A percentile compares a stretch with the other conserved stretches of the same genome.
phyloP scores from a whole-genome alignment of 35 echinoderm and acorn worm genomes.

The Lytechinus pictus region DNA sequence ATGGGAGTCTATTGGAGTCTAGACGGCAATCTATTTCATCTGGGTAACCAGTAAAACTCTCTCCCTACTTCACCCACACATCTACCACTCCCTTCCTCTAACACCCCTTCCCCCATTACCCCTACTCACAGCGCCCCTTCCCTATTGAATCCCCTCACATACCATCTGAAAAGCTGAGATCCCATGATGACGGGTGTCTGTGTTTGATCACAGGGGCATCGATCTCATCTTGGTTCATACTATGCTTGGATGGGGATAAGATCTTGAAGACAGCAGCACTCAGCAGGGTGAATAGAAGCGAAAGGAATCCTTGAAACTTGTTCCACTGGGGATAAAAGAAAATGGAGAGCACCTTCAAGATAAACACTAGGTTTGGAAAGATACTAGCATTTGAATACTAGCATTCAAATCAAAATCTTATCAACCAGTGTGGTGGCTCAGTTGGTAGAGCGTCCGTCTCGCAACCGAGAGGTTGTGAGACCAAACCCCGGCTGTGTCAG shows the following conservation, averaged over 20 bases:
- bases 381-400: too few species aligned
- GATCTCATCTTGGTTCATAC: not conserved
- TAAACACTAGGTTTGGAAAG: too few species aligned
- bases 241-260: not conserved
- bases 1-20: not conserved
- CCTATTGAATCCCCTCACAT: not conserved
- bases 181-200: slow-evolving; percentile 53
- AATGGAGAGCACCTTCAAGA: not conserved
- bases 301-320: not conserved
- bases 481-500: too few species aligned
- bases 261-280: not conserved
- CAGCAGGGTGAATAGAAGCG: slow-evolving; percentile 21
- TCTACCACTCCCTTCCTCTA: too few species aligned
- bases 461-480: too few species aligned
- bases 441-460: too few species aligned
- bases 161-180: slow-evolving; percentile 75
- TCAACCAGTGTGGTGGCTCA: too few species aligned
- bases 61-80: too few species aligned
- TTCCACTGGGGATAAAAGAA: not conserved
- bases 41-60: too few species aligned
- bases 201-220: not conserved
- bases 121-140: too few species aligned
- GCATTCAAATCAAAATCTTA: too few species aligned
- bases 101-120: too few species aligned
- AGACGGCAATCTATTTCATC: not conserved